phyloP scores from a whole-genome alignment of 2,113 vertebrate genomes.

The Anhinga rufa region DNA sequence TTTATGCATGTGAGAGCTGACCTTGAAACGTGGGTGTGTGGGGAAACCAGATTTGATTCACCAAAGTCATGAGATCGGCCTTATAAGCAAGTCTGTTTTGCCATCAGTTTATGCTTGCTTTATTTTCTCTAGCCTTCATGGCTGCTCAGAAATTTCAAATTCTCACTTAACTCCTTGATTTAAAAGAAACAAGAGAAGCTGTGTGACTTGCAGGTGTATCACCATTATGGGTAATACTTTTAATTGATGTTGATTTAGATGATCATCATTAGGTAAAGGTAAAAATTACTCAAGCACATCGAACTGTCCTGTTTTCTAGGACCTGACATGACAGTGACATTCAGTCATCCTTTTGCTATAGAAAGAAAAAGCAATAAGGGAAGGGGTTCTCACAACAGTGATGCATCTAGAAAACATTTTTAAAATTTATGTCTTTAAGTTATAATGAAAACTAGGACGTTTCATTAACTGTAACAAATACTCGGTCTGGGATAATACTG shows the following conservation, averaged over 20 bases:
- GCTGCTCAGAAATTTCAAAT: neutral
- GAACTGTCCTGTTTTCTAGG: neutral
- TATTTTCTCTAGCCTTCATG: neutral
- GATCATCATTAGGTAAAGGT: neutral
- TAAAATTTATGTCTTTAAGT: neutral
- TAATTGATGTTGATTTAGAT: neutral
- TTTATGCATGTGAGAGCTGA: neutral
- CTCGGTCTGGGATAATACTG: neutral
- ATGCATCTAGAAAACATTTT: neutral
- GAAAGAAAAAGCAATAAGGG: neutral
- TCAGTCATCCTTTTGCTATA: neutral
- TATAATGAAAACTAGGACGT: neutral
- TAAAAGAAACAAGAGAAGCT: neutral
- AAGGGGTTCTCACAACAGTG: neutral
- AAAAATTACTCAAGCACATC: neutral
- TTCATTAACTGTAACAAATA: neutral
- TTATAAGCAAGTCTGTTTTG: neutral
- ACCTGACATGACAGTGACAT: neutral
- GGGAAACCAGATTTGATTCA: neutral
- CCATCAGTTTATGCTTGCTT: neutral
- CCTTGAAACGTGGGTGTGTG: neutral
- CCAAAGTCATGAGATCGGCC: neutral
- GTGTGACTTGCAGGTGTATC: neutral
- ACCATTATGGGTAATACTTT: neutral
- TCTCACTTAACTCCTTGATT: neutral